Percentiles rank a stretch among this genome's conserved stretches.
Evolutionary conservation across 2,113 vertebrate species (phyloP).

Genomic region (Clarias gariepinus): DNA sequence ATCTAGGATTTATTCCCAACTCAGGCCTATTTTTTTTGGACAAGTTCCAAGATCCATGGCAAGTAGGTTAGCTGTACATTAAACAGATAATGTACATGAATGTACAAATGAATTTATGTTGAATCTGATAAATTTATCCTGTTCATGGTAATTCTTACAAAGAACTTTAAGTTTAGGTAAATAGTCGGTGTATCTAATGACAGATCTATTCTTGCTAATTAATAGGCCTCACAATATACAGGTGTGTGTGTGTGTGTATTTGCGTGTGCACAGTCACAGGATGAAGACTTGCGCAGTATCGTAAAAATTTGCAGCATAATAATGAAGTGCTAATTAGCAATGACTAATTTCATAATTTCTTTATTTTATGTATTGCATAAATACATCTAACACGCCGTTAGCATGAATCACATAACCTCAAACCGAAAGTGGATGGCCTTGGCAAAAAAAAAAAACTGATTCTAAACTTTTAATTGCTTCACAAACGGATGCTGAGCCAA

Average conservation of each 20-base stretch:
- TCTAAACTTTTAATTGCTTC: conserved; percentile 50
- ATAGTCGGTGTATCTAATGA: not conserved
- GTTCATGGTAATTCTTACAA: not conserved
- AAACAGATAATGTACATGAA: not conserved
- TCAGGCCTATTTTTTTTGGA: not conserved
- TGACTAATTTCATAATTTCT: conserved; percentile 30
- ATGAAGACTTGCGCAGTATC: not conserved
- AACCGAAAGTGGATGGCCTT: conserved; percentile 35
- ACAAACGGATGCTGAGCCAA: conserved; percentile 27
- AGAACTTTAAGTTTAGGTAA: not conserved
- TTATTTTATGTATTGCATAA: conserved; percentile 30
- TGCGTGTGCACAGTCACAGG: not conserved
- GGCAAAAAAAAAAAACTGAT: conserved; percentile 12
- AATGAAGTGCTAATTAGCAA: conserved; percentile 38
- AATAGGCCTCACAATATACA: not conserved
- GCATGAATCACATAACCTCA: conserved; percentile 34
- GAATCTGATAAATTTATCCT: not conserved
- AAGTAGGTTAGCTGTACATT: not conserved
- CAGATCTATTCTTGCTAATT: conserved; percentile 11
- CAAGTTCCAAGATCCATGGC: not conserved
- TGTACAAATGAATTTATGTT: not conserved
- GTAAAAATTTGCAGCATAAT: conserved; percentile 28
- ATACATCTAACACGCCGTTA: conserved; percentile 25
- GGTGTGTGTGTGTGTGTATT: conserved; percentile 9
- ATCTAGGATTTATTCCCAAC: not conserved